Conservation (phyloP, 2,113 vertebrate genomes). For the Pseudonaja textilis region DNA sequence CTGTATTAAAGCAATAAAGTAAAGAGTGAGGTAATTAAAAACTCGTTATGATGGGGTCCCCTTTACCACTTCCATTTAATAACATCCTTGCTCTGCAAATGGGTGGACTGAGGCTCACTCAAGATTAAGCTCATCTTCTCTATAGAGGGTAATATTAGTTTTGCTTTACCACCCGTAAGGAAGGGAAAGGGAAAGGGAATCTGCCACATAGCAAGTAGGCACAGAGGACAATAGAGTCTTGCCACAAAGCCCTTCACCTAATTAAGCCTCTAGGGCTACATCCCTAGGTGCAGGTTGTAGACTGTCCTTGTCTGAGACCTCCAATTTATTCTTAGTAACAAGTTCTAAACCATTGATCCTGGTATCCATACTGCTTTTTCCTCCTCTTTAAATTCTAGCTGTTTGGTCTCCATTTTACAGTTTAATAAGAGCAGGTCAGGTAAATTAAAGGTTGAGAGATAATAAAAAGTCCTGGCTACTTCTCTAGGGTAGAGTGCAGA, state of each 20-base stretch:
- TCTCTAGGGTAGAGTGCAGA: background rate
- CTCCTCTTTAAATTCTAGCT: background rate
- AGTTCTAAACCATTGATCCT: background rate
- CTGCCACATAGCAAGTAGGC: background rate
- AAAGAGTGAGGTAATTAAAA: slow-evolving; percentile 68
- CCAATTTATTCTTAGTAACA: background rate
- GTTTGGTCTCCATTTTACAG: background rate
- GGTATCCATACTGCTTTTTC: background rate
- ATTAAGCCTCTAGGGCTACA: background rate
- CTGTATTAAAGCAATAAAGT: slow-evolving; percentile 61
- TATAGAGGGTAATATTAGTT: slow-evolving; percentile 28
- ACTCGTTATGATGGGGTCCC: slow-evolving; percentile 54
- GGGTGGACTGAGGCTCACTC: slow-evolving; percentile 14
- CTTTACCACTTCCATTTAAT: slow-evolving; percentile 50
- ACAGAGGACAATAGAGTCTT: background rate
- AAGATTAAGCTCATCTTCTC: slow-evolving; percentile 1
- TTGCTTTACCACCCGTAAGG: slow-evolving; percentile 2
- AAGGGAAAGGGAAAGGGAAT: background rate
- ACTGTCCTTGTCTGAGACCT: background rate
- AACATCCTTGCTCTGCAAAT: slow-evolving; percentile 53
- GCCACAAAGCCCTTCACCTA: background rate
- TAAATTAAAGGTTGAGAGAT: background rate
- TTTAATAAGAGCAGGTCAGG: background rate
- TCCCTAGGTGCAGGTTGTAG: background rate
- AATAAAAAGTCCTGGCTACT: background rate